Percentiles rank a stretch among this genome's conserved stretches.
Conservation (phyloP, 2,113 vertebrate genomes). For the Scortum barcoo region DNA sequence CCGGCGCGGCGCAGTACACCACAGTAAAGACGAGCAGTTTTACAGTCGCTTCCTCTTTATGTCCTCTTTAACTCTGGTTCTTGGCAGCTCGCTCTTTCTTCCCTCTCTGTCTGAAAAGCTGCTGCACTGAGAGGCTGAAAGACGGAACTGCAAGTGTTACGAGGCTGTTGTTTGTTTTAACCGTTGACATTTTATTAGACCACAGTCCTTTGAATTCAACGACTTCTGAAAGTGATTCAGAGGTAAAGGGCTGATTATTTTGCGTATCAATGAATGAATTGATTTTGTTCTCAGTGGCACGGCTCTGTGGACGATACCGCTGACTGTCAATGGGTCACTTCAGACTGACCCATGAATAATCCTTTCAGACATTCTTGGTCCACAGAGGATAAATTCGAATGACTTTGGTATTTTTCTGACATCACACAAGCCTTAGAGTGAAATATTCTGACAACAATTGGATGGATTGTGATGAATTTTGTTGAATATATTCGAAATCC, state of each 20-base stretch:
- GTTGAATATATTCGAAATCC: too few relatives aligned
- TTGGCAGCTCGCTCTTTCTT: constrained; percentile 17
- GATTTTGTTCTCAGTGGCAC: not conserved
- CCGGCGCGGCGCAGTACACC: constrained; percentile 21
- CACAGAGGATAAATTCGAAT: too few relatives aligned
- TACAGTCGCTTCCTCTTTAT: constrained; percentile 43
- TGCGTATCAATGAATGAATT: too few relatives aligned
- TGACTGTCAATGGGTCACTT: too few relatives aligned
- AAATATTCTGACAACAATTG: too few relatives aligned
- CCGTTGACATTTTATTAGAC: not conserved
- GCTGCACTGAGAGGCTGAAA: constrained; percentile 3
- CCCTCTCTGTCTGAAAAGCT: constrained; percentile 10
- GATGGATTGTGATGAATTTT: too few relatives aligned
- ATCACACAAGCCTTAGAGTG: too few relatives aligned
- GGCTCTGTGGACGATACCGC: not conserved
- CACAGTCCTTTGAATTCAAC: not conserved
- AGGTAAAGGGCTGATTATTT: too few relatives aligned
- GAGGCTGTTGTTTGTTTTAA: not conserved
- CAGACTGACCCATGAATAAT: too few relatives aligned
- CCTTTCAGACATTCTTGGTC: too few relatives aligned
- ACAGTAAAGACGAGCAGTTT: constrained; percentile 24
- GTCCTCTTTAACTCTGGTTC: constrained; percentile 34
- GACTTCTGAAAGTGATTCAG: not conserved
- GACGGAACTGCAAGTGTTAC: not conserved
- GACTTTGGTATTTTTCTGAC: too few relatives aligned